Percentiles rank a stretch among this genome's conserved stretches.
phyloP scores from a whole-genome alignment of 2,113 vertebrate genomes.

The Pelecanoides urinatrix region DNA sequence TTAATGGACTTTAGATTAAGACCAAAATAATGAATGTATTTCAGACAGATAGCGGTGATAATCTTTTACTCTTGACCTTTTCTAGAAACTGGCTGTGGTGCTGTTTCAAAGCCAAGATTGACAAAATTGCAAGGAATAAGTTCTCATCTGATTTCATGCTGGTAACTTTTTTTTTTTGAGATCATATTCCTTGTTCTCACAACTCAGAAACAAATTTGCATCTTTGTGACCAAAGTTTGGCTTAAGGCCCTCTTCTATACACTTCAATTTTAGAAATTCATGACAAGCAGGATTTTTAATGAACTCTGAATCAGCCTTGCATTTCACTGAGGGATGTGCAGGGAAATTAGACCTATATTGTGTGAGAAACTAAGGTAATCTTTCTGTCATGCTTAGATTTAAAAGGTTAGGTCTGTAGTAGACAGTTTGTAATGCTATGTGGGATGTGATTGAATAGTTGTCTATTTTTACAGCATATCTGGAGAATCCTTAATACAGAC shows the following conservation, averaged over 20 bases:
- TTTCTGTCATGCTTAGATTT: background rate
- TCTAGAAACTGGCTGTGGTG: background rate
- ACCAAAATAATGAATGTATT: background rate
- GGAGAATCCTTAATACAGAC: slow-evolving; percentile 29
- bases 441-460: background rate
- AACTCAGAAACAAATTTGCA: background rate
- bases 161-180: background rate
- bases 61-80: background rate
- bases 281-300: background rate
- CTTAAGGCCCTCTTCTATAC: background rate
- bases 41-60: background rate
- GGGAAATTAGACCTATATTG: background rate
- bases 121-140: background rate
- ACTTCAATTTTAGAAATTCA: background rate
- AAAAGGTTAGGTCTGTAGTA: slow-evolving; percentile 8
- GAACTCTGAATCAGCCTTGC: background rate
- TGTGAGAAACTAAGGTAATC: slow-evolving; percentile 1
- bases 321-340: background rate
- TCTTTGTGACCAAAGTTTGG: background rate
- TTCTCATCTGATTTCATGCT: background rate
- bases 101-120: background rate
- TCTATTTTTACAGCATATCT: slow-evolving; percentile 25
- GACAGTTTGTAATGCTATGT: slow-evolving; percentile 1
- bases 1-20: background rate
- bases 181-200: background rate